Conservation (phyloP, 2,797 vertebrate genomes). For the Anguilla marmorata region DNA sequence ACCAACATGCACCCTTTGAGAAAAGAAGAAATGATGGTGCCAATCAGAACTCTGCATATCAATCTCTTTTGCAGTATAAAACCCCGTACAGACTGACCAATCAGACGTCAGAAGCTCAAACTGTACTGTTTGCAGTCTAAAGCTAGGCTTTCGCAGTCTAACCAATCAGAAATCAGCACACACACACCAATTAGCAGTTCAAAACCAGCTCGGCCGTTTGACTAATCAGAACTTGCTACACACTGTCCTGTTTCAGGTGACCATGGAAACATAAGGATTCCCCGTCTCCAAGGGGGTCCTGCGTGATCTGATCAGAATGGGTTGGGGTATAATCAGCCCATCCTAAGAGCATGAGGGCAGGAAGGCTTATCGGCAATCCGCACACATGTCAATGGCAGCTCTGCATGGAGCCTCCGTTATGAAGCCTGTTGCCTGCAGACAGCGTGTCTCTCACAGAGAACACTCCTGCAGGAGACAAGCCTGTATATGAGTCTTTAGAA, state of each 20-base stretch:
- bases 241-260: neutral
- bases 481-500: too few relatives aligned
- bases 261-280: constrained; percentile 21
- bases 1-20: neutral
- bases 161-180: neutral
- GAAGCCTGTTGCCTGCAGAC: neutral
- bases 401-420: neutral
- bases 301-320: constrained; percentile 16
- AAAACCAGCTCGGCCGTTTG: neutral
- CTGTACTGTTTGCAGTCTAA: neutral
- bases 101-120: neutral
- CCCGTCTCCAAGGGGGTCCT: neutral
- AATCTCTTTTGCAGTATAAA: neutral
- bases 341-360: neutral
- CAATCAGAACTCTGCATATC: neutral
- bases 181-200: neutral
- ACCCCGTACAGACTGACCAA: neutral
- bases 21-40: neutral
- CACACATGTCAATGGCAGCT: neutral
- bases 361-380: neutral
- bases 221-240: neutral
- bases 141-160: neutral
- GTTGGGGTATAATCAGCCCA: neutral
- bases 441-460: neutral
- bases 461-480: neutral